phyloP scores from a whole-genome alignment of 2,113 vertebrate genomes.

The Pan paniscus region DNA sequence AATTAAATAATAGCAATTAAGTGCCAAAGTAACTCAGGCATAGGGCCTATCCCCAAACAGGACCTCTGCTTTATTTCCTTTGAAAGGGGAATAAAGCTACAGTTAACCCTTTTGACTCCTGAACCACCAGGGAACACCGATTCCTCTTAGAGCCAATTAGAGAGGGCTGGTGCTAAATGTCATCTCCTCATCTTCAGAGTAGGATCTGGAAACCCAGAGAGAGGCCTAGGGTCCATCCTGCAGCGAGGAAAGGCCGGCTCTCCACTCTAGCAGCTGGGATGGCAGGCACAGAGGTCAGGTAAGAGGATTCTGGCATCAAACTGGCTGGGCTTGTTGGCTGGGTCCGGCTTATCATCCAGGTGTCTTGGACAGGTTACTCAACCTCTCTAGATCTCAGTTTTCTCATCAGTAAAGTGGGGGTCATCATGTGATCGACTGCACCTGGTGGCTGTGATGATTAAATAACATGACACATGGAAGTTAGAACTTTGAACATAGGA shows the following conservation, averaged over 20 bases:
- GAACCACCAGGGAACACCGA: background rate
- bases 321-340: background rate
- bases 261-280: background rate
- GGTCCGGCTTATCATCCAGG: background rate
- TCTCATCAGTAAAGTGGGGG: background rate
- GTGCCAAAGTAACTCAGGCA: constrained; percentile 49
- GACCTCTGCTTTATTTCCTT: background rate
- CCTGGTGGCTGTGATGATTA: background rate
- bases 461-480: background rate
- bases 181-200: background rate
- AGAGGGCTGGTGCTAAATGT: background rate
- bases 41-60: background rate
- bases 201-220: background rate
- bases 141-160: background rate
- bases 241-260: background rate
- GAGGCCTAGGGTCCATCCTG: background rate
- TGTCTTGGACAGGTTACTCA: background rate
- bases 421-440: background rate
- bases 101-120: constrained; percentile 17
- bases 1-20: constrained; percentile 74
- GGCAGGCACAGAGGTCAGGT: background rate
- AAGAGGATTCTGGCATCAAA: background rate
- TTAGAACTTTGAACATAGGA: background rate
- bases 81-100: background rate
- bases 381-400: background rate